phyloP scores from a whole-genome alignment of 1,140 invertebrate genomes.

The Maconellicoccus hirsutus region DNA sequence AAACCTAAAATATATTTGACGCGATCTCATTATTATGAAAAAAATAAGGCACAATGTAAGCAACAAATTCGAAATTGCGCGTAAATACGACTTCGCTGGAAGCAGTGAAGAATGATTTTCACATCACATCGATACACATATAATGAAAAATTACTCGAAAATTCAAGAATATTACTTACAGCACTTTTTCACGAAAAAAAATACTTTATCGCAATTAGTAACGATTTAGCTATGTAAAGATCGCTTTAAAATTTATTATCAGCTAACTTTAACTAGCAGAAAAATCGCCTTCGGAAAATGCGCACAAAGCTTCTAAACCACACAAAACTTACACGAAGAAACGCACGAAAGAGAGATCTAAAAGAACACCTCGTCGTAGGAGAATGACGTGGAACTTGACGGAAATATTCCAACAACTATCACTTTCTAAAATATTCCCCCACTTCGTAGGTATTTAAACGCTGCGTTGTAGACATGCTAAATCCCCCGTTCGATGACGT shows the following conservation, averaged over 20 bases:
- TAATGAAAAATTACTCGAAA: not conserved
- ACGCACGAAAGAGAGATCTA: not conserved
- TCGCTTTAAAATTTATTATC: not conserved
- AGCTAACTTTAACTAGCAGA: too few species aligned
- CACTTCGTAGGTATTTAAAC: not conserved
- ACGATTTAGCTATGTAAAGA: not conserved
- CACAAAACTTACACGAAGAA: not conserved
- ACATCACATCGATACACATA: not conserved
- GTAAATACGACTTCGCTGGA: not conserved
- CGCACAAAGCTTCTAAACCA: not conserved
- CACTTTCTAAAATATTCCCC: slow-evolving; percentile 15
- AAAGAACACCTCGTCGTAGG: not conserved
- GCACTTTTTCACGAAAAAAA: not conserved
- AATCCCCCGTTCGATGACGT: not conserved
- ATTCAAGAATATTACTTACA: not conserved
- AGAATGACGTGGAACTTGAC: not conserved
- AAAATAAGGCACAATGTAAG: not conserved
- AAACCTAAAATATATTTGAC: not conserved
- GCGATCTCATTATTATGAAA: not conserved
- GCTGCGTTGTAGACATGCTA: not conserved
- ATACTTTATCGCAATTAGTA: not conserved
- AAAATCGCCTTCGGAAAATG: not conserved
- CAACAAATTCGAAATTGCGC: not conserved
- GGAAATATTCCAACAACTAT: not conserved
- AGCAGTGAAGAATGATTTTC: not conserved